phyloP scores from a whole-genome alignment of 2,797 vertebrate genomes.

The Parauchenoglanis punctatus region DNA sequence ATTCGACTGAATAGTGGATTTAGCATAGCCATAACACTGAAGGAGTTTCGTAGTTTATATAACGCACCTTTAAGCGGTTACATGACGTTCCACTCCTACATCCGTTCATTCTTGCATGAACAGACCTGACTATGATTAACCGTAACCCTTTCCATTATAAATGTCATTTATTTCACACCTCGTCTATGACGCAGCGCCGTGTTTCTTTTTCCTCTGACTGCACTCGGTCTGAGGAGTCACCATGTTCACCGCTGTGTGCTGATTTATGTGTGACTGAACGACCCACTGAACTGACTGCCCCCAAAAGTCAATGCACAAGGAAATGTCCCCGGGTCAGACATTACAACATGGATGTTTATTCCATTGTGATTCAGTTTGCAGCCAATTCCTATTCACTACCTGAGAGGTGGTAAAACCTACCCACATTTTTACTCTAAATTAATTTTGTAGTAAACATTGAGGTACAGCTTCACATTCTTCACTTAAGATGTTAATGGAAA shows the following conservation, averaged over 20 bases:
- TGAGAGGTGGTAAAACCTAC: neutral
- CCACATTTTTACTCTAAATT: neutral
- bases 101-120: neutral
- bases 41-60: neutral
- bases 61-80: neutral
- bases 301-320: neutral
- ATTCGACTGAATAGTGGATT: neutral
- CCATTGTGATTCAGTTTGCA: neutral
- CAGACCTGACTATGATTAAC: neutral
- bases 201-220: conserved; percentile 16
- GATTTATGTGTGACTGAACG: conserved; percentile 2
- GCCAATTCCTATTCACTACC: neutral
- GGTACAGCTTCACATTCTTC: neutral
- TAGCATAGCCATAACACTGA: neutral
- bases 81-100: conserved; percentile 2
- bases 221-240: conserved; percentile 17
- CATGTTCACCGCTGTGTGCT: neutral
- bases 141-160: conserved; percentile 11
- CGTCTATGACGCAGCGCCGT: neutral
- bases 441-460: neutral
- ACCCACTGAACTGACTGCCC: neutral
- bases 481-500: neutral
- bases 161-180: neutral
- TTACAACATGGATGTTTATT: conserved; percentile 4
- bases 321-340: neutral